Percentiles rank a stretch among this genome's conserved stretches.
phyloP scores from a whole-genome alignment of 2,888 invertebrate genomes.

The Lacanobia oleracea region DNA sequence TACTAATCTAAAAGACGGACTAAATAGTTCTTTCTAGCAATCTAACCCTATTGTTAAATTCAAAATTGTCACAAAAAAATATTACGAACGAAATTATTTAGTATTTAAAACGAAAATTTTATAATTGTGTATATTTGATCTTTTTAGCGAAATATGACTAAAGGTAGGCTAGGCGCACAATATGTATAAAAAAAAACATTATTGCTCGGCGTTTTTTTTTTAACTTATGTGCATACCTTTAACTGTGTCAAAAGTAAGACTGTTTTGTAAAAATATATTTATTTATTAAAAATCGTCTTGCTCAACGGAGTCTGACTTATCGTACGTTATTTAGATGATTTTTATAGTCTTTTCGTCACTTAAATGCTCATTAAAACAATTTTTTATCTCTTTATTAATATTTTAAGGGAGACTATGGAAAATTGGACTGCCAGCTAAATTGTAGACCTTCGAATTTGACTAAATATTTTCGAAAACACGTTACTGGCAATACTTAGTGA shows the following conservation, averaged over 20 bases:
- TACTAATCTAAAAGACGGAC: neutral
- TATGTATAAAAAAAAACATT: conserved; percentile 17
- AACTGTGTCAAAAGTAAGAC: conserved; percentile 44
- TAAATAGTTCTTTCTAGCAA: neutral
- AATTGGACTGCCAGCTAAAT: too few species aligned
- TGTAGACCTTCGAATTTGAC: too few species aligned
- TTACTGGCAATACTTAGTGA: too few species aligned
- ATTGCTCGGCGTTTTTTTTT: neutral
- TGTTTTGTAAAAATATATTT: conserved; percentile 46
- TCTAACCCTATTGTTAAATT: conserved; percentile 4
- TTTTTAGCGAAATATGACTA: conserved; percentile 28
- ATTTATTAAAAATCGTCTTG: conserved; percentile 51
- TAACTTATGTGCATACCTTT: conserved; percentile 8
- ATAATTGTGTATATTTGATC: conserved; percentile 43
- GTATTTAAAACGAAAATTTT: conserved; percentile 52
- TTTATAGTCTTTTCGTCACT: conserved; percentile 29
- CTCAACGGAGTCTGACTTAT: conserved; percentile 59
- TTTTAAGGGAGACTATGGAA: neutral
- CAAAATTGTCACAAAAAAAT: conserved; percentile 32
- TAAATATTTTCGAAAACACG: too few species aligned
- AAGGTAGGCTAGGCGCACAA: conserved; percentile 22
- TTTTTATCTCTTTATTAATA: conserved; percentile 47
- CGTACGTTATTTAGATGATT: conserved; percentile 49
- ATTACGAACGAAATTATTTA: conserved; percentile 48
- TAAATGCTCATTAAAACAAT: conserved; percentile 45